These are phyloP conservation scores for Stichopus chloronotus DNA, from an alignment of 35 echinoderm and acorn worm species.

Conservation along the genomic window DNA sequence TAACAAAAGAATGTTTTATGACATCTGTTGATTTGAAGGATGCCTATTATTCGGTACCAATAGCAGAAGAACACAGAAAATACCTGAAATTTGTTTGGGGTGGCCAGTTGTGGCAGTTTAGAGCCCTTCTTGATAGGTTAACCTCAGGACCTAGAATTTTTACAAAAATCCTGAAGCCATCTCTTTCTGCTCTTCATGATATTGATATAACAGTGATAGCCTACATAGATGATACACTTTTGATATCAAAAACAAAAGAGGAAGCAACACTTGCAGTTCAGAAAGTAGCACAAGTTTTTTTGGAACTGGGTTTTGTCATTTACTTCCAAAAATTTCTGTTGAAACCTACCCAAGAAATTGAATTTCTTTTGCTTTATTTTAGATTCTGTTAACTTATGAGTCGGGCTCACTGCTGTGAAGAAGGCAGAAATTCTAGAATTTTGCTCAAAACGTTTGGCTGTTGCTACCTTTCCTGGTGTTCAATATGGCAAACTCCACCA, in stretches of 20 bases:
- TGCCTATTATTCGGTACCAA: conserved; percentile 84
- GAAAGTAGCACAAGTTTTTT: conserved; percentile 23
- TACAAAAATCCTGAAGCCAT: conserved; percentile 74
- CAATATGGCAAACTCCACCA: conserved; percentile 64
- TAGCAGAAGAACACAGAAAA: conserved; percentile 56
- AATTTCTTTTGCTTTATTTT: conserved; percentile 72
- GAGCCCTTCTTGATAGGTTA: conserved; percentile 62
- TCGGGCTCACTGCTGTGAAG: background rate
- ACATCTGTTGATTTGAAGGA: conserved; percentile 74
- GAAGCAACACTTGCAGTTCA: background rate
- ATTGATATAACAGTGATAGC: background rate
- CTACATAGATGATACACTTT: conserved; percentile 58
- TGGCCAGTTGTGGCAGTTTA: conserved; percentile 55
- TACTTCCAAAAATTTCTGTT: conserved; percentile 70
- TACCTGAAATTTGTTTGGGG: conserved; percentile 68
- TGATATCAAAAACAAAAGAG: conserved; percentile 6
- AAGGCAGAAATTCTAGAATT: conserved; percentile 25
- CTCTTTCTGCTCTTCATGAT: background rate
- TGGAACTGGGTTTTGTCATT: conserved; percentile 68
- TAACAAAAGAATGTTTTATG: conserved; percentile 72
- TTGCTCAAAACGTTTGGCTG: conserved; percentile 28
- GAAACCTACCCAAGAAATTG: conserved; percentile 53
- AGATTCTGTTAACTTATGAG: conserved; percentile 29
- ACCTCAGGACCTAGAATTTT: conserved; percentile 66
- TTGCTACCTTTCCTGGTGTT: background rate